Evolutionary conservation across 2,888 invertebrate species (phyloP).

Genomic region (Quadroppia sp.): DNA sequence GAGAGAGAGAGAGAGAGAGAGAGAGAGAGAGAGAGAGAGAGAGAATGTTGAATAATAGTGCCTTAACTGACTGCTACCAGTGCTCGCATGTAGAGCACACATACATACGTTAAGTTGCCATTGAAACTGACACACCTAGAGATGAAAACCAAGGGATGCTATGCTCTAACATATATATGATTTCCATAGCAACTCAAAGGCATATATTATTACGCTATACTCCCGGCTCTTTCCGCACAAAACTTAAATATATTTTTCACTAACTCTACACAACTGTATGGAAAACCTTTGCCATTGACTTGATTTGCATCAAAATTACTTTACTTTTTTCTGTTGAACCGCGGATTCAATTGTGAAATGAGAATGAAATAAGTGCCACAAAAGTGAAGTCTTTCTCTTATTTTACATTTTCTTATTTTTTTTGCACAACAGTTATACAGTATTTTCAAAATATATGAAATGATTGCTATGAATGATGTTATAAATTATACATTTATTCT

Average conservation of each 20-base stretch:
- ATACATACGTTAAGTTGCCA: background rate
- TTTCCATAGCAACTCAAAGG: conserved; percentile 4
- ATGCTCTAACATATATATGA: background rate
- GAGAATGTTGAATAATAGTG: background rate
- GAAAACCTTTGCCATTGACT: background rate
- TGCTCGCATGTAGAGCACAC: background rate
- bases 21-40: too few relatives aligned
- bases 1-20: too few relatives aligned
- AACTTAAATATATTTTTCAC: background rate
- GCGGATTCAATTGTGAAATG: background rate
- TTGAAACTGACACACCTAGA: conserved; percentile 32
- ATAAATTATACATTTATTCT: conserved; percentile 4
- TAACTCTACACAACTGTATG: background rate
- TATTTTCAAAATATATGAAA: background rate
- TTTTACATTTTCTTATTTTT: background rate
- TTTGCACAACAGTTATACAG: conserved; percentile 1
- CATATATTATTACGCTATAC: background rate
- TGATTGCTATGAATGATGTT: background rate
- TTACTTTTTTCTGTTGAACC: background rate
- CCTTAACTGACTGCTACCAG: background rate
- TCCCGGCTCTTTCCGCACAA: background rate
- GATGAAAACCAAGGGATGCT: conserved; percentile 17
- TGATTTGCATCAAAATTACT: conserved; percentile 23
- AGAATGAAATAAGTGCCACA: background rate
- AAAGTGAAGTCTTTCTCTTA: background rate